phyloP scores from a whole-genome alignment of 2,797 vertebrate species.

The Dallia pectoralis region DNA sequence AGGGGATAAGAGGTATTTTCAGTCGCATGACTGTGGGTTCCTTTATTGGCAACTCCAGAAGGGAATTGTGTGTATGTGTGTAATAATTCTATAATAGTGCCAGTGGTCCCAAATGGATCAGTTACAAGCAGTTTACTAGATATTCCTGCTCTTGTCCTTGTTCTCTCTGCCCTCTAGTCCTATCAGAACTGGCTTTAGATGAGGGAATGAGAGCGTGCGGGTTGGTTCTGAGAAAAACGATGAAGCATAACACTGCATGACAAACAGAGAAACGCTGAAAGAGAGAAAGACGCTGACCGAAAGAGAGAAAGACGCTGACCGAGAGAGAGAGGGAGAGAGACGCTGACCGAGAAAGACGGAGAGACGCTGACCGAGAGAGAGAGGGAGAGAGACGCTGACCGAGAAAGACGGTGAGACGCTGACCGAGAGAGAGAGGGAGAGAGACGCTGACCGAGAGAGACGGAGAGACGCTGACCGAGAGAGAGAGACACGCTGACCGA shows the following conservation, averaged over 20 bases:
- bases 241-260: constrained; percentile 36
- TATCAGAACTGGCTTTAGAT: constrained; percentile 33
- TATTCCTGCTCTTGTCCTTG: constrained; percentile 33
- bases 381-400: too few relatives aligned
- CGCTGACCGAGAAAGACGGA: too few relatives aligned
- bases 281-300: too few relatives aligned
- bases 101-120: constrained; percentile 31
- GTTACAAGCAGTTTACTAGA: constrained; percentile 20
- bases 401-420: too few relatives aligned
- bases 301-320: too few relatives aligned
- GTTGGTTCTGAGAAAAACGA: constrained; percentile 39
- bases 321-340: too few relatives aligned
- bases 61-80: constrained; percentile 29
- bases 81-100: not conserved
- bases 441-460: too few relatives aligned
- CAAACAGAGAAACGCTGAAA: too few relatives aligned
- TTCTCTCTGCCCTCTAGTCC: constrained; percentile 41
- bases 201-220: constrained; percentile 47
- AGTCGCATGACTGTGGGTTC: constrained; percentile 47
- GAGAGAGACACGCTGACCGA: too few relatives aligned
- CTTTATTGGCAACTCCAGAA: constrained; percentile 43
- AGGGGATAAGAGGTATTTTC: constrained; percentile 44
- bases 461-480: too few relatives aligned
- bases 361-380: too few relatives aligned
- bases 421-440: too few relatives aligned